Conservation (phyloP, 2,888 invertebrate species). For the Dysmachus trigonus region DNA sequence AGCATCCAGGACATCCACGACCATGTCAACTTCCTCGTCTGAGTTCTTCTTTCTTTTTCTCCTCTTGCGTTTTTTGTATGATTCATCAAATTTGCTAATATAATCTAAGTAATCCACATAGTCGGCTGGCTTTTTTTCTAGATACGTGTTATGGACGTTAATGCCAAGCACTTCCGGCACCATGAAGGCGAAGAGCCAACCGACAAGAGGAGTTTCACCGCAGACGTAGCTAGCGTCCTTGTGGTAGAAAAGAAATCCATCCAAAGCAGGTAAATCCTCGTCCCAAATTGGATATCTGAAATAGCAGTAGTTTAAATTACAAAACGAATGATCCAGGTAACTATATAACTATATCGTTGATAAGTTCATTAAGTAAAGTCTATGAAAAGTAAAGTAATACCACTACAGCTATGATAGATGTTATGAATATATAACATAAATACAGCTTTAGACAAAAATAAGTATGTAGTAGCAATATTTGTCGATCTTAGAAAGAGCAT, state of each 20-base stretch:
- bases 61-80: not conserved
- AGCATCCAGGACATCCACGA: not conserved
- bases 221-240: conserved; percentile 79
- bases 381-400: no score
- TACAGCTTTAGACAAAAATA: no score
- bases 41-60: not conserved
- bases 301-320: no score
- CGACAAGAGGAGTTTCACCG: conserved; percentile 86
- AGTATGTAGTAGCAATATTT: no score
- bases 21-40: conserved; percentile 32
- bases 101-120: conserved; percentile 41
- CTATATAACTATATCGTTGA: no score
- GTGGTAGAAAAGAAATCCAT: conserved; percentile 93
- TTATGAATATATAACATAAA: no score
- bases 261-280: conserved; percentile 68
- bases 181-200: conserved; percentile 93
- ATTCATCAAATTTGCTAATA: conserved; percentile 38
- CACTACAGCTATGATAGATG: no score
- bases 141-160: conserved; percentile 18
- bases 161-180: conserved; percentile 72
- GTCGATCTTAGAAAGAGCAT: no score
- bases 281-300: conserved; percentile 57
- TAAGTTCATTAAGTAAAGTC: no score
- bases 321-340: no score
- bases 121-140: conserved; percentile 20